Evolutionary conservation across 2,888 invertebrate genomes (phyloP), one percentile per base, ranked within the genome.

Genomic region (Phengaris arion): DNA sequence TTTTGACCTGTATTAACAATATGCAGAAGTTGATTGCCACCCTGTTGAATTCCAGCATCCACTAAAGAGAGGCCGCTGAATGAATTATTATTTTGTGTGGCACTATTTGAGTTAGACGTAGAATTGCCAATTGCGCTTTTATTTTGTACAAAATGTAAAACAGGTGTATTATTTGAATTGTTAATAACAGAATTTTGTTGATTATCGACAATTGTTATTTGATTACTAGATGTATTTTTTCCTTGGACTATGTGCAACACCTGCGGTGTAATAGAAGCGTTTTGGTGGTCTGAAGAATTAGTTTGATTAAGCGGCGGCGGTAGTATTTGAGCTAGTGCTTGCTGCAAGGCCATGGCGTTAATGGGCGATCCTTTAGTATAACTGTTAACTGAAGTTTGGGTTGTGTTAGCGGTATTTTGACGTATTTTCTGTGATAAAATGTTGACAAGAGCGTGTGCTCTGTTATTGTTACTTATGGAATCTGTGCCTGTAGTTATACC

Each of bases 371-470:
- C 81, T 81, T 92, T 94, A n/a, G 89, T 79, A 79, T 84, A 91
- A 76, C 83, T 86, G 76, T 84, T 90, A 51, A 85, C 78, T 6
- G 85, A 76, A 57, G 83, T 79, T 80, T 85, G 86, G 9, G 81
- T 76, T n/a, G 82, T 76, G 52, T 79, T 81, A n/a, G 82, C 80
- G 15, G 81, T 76, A 6, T 83, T 83, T 77, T 94, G 90, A 54
- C 91, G 87, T 52, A 93, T 85, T 82, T 94, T 94, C 80, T 94
- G 94, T 0, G 94, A 92, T 52, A 95, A 82, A 74, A 94, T 92
- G 82, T 94, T 94, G 2, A 94, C 94, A 69, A 94, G 83, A 22
- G 94, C 89, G 51, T 90, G 88, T 9, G 94, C 80, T 81, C 83
- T 78, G 15, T 83, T 82, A 75, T 82, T 84, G 8, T 83, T 64